Evolutionary conservation across 30 jellyfish, hydroid and myxozoan species (phyloP), one percentile per base, ranked within the genome.

Genomic region (Pseudorhiza aurosa): DNA sequence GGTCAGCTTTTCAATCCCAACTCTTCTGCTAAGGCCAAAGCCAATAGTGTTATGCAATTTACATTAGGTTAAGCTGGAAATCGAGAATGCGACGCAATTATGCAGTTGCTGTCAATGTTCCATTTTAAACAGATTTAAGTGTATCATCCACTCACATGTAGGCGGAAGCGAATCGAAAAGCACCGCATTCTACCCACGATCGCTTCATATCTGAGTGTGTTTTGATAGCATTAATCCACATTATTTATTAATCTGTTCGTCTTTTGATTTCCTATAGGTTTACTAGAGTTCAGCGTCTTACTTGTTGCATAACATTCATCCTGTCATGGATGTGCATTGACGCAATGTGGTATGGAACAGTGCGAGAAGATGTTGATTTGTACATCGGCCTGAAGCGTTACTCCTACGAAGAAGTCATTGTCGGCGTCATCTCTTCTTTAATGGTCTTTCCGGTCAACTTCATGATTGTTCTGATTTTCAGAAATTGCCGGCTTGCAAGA

Each of bases 271-370:
- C 49, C 27, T 22, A 24, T 47, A 93, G 99, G 60, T 93, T 93
- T 60, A 84, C 97, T 1, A 72, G 99, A 22, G 96, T 93, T 36
- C 99, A 93, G 77, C 97, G 99, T 8, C 56, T 86, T 22, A 87
- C 99, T 0, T 93, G 97, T 37, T 77, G 96, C 36, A 83, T 87
- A 42, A 87, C 99, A 45, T 81, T 93, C 68, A 36, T 86, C 18
- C 65, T 93, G 55, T 69, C 94, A 18, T 93, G 96, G 97, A 93
- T 87, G 99, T 78, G 91, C 12, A 89, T 93, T 10, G 90, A 87
- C 75, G 99, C 99, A 8, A 87, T 87, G 97, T 93, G 99, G 99
- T 93, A 68, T 58, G 96, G 88, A 21, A 94, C 89, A 5, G 91
- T 88, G n/a, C 91, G 96, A 14, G 91, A 73, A 11, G 24, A 87